A percentile compares a stretch with the other conserved stretches of the same genome.
Evolutionary conservation across 2,113 vertebrate genomes (phyloP).

Genomic region (Chloroceryle aenea): DNA sequence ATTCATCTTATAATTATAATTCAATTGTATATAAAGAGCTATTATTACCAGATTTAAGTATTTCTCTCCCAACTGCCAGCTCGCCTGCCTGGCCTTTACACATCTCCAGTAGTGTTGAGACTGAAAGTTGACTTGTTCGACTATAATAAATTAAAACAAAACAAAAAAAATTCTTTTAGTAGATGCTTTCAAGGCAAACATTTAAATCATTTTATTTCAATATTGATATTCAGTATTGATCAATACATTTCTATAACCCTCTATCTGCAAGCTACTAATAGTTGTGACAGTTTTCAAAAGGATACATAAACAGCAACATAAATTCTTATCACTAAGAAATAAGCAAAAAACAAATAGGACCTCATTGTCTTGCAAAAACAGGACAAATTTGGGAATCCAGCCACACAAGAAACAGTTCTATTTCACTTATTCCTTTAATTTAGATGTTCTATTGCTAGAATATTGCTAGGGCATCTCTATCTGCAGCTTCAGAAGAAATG

Average conservation of each 20-base stretch:
- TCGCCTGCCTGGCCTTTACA: constrained; percentile 91
- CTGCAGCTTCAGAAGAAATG: background rate
- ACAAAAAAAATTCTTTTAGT: background rate
- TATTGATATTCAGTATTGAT: background rate
- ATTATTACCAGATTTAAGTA: constrained; percentile 88
- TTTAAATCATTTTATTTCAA: background rate
- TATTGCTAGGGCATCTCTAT: background rate
- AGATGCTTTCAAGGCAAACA: background rate
- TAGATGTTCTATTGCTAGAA: background rate
- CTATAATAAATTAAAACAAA: constrained; percentile 64
- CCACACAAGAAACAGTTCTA: background rate
- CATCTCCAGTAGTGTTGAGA: constrained; percentile 88
- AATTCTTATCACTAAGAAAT: background rate
- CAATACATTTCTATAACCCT: background rate
- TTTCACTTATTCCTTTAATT: background rate
- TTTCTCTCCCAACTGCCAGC: constrained; percentile 89
- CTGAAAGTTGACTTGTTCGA: constrained; percentile 90
- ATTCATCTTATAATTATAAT: background rate
- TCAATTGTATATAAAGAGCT: background rate
- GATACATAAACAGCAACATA: background rate
- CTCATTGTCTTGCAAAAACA: background rate
- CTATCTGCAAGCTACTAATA: background rate
- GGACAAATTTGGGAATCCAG: background rate
- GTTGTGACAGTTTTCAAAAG: background rate
- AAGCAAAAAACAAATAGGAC: background rate